Conservation (phyloP, 2,113 vertebrate genomes). For the Dipodomys spectabilis region DNA sequence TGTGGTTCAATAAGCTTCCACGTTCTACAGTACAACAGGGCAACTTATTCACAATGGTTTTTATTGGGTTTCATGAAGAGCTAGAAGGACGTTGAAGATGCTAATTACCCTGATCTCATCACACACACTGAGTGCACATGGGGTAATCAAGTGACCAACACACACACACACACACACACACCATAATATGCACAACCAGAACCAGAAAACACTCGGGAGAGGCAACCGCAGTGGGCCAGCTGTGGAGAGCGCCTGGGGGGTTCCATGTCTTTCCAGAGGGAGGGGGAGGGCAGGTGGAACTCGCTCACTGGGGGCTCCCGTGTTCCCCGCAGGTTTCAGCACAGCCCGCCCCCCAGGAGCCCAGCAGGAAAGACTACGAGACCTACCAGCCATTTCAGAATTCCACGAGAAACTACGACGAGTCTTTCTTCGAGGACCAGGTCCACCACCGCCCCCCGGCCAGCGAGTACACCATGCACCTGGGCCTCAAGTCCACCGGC, state of each 20-base stretch:
- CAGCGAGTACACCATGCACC: slow-evolving; percentile 98
- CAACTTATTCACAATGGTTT: not conserved
- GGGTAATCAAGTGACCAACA: not conserved
- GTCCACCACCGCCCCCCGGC: slow-evolving; percentile 93
- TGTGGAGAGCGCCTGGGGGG: not conserved
- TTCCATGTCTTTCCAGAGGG: too few species aligned
- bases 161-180: too few species aligned
- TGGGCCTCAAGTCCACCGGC: slow-evolving; percentile 99
- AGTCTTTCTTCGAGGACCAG: slow-evolving; percentile 95
- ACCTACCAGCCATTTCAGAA: slow-evolving; percentile 96
- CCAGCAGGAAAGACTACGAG: slow-evolving; percentile 96
- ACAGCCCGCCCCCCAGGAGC: slow-evolving; percentile 95
- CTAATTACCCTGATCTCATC: not conserved
- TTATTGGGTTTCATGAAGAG: not conserved
- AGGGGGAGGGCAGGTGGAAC: accelerated
- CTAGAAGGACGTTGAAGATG: not conserved
- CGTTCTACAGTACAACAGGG: too few species aligned
- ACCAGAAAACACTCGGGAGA: not conserved
- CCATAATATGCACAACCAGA: not conserved
- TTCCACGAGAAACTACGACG: slow-evolving; percentile 95
- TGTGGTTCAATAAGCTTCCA: too few species aligned
- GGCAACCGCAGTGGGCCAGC: not conserved
- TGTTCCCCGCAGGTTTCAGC: slow-evolving; percentile 88
- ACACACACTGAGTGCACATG: accelerated
- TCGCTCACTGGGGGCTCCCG: not conserved